Conservation (phyloP, 2,888 invertebrate species). For the Drosophila macrospina region DNA sequence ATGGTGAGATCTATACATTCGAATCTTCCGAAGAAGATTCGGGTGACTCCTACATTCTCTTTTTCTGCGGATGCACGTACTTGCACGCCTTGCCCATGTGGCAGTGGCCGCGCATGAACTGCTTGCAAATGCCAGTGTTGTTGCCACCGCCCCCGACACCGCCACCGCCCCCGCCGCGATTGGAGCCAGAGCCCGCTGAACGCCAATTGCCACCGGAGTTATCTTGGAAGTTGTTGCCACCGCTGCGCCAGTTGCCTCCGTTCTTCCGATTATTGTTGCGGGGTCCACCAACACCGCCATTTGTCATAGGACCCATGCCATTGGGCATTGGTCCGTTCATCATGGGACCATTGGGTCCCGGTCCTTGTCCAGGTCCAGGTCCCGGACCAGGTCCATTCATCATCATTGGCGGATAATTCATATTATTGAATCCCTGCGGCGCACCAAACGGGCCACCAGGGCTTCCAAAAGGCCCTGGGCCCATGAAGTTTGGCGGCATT, state of each 20-base stretch:
- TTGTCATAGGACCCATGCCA: slow-evolving; percentile 72
- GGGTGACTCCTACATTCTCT: slow-evolving; percentile 80
- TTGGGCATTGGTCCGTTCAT: slow-evolving; percentile 57
- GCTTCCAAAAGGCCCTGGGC: slow-evolving; percentile 61
- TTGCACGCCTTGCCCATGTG: slow-evolving; percentile 93
- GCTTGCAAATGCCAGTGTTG: slow-evolving; percentile 88
- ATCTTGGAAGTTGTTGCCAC: slow-evolving; percentile 83
- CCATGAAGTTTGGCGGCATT: slow-evolving; percentile 64
- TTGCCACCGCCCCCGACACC: slow-evolving; percentile 75
- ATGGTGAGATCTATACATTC: slow-evolving; percentile 64
- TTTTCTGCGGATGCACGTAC: slow-evolving; percentile 90
- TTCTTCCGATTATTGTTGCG: slow-evolving; percentile 76
- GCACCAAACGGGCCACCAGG: slow-evolving; percentile 61
- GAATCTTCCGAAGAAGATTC: slow-evolving; percentile 78
- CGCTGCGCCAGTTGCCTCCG: slow-evolving; percentile 83
- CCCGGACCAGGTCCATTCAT: slow-evolving; percentile 59
- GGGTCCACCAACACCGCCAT: slow-evolving; percentile 56
- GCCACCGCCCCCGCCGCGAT: slow-evolving; percentile 76
- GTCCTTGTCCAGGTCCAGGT: not conserved
- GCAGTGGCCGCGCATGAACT: slow-evolving; percentile 93
- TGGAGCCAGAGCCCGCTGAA: slow-evolving; percentile 86
- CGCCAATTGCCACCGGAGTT: slow-evolving; percentile 86
- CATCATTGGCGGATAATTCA: slow-evolving; percentile 75
- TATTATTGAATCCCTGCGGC: slow-evolving; percentile 61
- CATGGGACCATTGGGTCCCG: slow-evolving; percentile 59